Base-by-base conservation (phyloP, 2,888 invertebrate genomes). In the Parnassius smintheus region DNA sequence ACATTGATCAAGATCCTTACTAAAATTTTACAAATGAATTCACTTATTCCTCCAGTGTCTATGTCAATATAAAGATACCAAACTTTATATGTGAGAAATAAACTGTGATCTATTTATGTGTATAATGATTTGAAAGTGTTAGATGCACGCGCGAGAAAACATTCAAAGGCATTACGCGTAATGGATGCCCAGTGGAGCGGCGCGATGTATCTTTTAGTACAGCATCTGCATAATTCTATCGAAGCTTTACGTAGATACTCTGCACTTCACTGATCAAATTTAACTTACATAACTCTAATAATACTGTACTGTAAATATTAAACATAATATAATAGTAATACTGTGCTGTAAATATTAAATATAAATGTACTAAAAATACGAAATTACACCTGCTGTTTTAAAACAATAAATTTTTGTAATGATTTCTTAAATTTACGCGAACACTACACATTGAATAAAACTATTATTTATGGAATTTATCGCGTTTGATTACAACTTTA, bases 91-190 rank as follows among this genome's bases (percentile, higher is more conserved):
- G 42, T 13, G 13, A 42, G 10, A 42, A 10, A 55, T 45, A 11
- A 18, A 2, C 44, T 11, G 12, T 44, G 8, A 22, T 35, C 18
- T 46, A 46, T n/a, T n/a, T 25, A n/a, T 25, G 35, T 48, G 22
- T 46, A 46, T 44, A 48, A n/a, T 25, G 18, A 45, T n/a, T 46
- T 45, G 12, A 48, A 22, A n/a, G 18, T 48, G 46, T 46, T 25
- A 25, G 56, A 56, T 46, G 56, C 46, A 46, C 42, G 46, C 22
- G 25, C 44, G 56, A 46, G 45, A 46, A 46, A 56, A 56, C 55
- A 55, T 55, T 45, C 44, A 11, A 22, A 55, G 18, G 45, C 46
- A 46, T 56, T 48, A 11, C 35, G 25, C 56, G 25, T 56, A 56
- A 56, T 56, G 46, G 56, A 56, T 45, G 8, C 45, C 8, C 18